Evolutionary conservation across 2,888 invertebrate species (phyloP).

Genomic region (Neuroscelio doddi): DNA sequence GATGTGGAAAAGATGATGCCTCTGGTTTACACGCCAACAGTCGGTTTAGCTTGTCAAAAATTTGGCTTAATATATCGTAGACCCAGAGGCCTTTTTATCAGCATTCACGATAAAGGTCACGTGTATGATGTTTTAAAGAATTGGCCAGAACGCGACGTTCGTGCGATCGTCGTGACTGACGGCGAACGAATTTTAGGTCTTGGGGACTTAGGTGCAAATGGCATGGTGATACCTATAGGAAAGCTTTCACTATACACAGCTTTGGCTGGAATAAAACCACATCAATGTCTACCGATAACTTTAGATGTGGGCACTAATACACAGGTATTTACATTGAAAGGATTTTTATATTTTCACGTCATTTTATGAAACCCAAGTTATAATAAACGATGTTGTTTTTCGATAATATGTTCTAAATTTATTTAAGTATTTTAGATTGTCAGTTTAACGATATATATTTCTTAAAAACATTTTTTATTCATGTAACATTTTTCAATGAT

Average conservation of each 20-base stretch:
- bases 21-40: conserved; percentile 98
- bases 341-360: not conserved
- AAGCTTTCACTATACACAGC: conserved; percentile 98
- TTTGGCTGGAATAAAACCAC: conserved; percentile 95
- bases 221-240: conserved; percentile 99
- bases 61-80: conserved; percentile 93
- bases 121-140: conserved; percentile 94
- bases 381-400: too few species aligned
- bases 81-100: conserved; percentile 95
- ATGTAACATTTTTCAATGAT: too few species aligned
- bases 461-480: too few species aligned
- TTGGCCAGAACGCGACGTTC: conserved; percentile 92
- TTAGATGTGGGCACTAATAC: conserved; percentile 96
- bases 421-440: not conserved
- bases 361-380: too few species aligned
- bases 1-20: conserved; percentile 96
- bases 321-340: conserved; percentile 71
- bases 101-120: conserved; percentile 96
- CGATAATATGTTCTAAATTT: too few species aligned
- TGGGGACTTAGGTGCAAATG: conserved; percentile 97
- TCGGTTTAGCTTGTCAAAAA: conserved; percentile 97
- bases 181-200: conserved; percentile 98
- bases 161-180: conserved; percentile 96
- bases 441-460: too few species aligned
- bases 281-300: conserved; percentile 94